Percentiles rank a stretch among this genome's conserved stretches.
These are phyloP conservation scores for Caenorhabditis uteleia DNA, from an alignment of 2,888 invertebrate genomes.

Conservation along the genomic window DNA sequence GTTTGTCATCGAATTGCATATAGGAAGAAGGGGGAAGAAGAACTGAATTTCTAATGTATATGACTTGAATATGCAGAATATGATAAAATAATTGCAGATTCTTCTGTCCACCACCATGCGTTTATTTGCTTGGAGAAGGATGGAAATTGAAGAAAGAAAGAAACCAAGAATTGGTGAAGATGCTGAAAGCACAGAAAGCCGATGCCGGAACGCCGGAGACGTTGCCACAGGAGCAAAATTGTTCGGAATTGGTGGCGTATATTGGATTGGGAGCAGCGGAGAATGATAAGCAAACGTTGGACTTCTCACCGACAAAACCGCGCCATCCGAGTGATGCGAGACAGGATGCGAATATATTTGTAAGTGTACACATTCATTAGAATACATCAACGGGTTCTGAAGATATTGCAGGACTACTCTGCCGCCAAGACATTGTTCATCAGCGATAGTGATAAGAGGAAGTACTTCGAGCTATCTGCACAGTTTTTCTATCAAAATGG, in stretches of 20 bases:
- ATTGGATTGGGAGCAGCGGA: slow-evolving; percentile 95
- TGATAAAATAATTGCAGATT: slow-evolving; percentile 75
- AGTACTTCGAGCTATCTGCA: slow-evolving; percentile 97
- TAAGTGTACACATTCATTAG: neutral
- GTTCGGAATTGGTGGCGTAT: slow-evolving; percentile 87
- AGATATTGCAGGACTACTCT: slow-evolving; percentile 82
- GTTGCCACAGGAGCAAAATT: slow-evolving; percentile 40
- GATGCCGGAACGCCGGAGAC: neutral
- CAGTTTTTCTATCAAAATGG: slow-evolving; percentile 99
- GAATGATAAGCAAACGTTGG: slow-evolving; percentile 97
- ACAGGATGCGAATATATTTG: slow-evolving; percentile 34
- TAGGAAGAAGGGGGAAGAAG: neutral
- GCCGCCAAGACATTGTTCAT: slow-evolving; percentile 99
- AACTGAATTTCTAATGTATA: neutral
- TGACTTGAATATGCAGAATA: neutral
- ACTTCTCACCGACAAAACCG: slow-evolving; percentile 87
- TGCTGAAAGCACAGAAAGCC: slow-evolving; percentile 24
- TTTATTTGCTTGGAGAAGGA: slow-evolving; percentile 96
- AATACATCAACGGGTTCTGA: neutral
- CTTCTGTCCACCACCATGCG: slow-evolving; percentile 98
- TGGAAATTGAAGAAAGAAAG: slow-evolving; percentile 90
- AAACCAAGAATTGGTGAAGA: slow-evolving; percentile 10
- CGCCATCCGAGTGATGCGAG: slow-evolving; percentile 28
- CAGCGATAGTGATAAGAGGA: slow-evolving; percentile 97
- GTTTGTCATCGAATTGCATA: neutral